A percentile compares a stretch with the other conserved stretches of the same genome.
Evolutionary conservation across 2,113 vertebrate species (phyloP).

Genomic region (Phalacrocorax pelagicus): DNA sequence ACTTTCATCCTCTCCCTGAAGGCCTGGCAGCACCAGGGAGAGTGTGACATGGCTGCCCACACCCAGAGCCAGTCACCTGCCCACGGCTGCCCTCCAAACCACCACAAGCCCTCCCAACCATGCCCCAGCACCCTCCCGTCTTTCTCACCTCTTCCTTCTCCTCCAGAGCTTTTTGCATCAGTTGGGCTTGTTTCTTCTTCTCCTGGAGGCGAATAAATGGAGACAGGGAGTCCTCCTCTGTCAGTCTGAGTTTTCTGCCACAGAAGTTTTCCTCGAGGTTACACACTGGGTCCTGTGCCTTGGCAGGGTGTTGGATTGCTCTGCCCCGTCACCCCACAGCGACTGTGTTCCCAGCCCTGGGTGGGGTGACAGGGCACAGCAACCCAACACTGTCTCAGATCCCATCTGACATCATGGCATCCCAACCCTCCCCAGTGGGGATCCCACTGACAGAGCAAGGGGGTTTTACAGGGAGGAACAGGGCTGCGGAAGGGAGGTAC

Average conservation of each 20-base stretch:
- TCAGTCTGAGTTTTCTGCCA: constrained; percentile 52
- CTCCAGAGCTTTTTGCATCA: constrained; percentile 57
- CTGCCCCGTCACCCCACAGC: accelerated
- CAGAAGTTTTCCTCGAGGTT: neutral
- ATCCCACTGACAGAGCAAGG: neutral
- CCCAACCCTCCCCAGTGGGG: neutral
- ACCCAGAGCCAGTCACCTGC: neutral
- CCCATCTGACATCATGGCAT: neutral
- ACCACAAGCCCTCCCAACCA: neutral
- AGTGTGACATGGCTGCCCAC: neutral
- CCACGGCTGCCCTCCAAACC: neutral
- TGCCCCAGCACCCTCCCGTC: accelerated
- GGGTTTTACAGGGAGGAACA: no score
- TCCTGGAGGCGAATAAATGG: constrained; percentile 58
- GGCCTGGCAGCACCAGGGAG: constrained; percentile 31
- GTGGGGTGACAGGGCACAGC: neutral
- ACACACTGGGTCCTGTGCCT: accelerated
- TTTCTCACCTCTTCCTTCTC: constrained; percentile 63
- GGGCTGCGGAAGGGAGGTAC: neutral
- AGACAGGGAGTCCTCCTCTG: constrained; percentile 22
- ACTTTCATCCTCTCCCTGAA: constrained; percentile 67
- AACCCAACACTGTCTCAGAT: accelerated
- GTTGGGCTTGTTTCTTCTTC: constrained; percentile 60
- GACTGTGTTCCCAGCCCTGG: neutral
- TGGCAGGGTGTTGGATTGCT: neutral